phyloP scores from a whole-genome alignment of 2,888 invertebrate genomes.

The Eupithecia inturbata region DNA sequence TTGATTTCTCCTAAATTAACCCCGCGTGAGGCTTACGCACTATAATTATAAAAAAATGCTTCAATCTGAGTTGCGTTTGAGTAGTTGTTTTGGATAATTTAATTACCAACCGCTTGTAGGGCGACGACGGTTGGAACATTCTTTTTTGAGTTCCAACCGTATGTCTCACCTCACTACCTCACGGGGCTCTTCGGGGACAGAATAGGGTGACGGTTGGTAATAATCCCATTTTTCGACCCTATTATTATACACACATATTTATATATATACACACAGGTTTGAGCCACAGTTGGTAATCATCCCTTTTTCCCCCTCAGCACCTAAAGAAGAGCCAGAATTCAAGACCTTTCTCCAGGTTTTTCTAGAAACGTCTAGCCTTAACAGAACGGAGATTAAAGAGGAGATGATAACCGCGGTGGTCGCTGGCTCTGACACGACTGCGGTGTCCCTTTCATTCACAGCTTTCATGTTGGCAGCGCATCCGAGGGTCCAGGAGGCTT shows the following conservation, averaged over 20 bases:
- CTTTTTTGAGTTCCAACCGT: background rate
- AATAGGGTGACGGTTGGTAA: background rate
- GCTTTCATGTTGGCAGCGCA: background rate
- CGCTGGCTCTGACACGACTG: background rate
- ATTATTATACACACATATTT: too few species aligned
- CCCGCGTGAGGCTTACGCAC: too few species aligned
- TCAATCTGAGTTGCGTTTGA: background rate
- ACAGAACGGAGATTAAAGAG: background rate
- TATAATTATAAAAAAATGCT: too few species aligned
- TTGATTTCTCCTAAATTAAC: too few species aligned
- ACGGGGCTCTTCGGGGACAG: background rate
- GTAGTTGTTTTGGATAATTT: background rate
- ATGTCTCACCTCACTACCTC: background rate
- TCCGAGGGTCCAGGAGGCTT: background rate
- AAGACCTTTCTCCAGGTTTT: background rate
- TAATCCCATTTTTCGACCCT: background rate
- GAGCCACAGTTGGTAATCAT: background rate
- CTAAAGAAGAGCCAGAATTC: background rate
- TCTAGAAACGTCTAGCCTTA: background rate
- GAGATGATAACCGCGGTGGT: background rate
- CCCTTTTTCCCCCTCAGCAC: background rate
- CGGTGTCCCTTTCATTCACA: background rate
- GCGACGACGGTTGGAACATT: background rate
- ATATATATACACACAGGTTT: background rate
- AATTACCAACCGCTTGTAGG: background rate